Base-by-base conservation (phyloP, 2,888 invertebrate species). In the Ceraclea dissimilis region DNA sequence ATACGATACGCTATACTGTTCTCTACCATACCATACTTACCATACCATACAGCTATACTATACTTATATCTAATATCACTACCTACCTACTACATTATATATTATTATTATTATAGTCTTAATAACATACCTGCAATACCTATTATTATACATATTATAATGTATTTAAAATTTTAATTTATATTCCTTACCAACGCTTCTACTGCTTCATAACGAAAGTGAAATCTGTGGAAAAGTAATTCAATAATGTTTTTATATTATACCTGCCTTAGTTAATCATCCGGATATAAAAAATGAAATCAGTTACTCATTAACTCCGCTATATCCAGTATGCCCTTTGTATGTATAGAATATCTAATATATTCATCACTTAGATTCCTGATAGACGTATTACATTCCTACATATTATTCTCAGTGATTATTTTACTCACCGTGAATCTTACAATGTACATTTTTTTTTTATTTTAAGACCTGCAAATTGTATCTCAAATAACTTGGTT, bases 191-290 rank as follows among this genome's bases (percentile, higher is more conserved):
- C 31, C 47, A 51, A 57, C 51, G 54, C 47, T 54, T 53, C 50
- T 26, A 51, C 43, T 48, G 46, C 47, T 21, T 46, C 52, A 51
- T 49, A 49, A 60, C 54, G 60, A 60, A 60, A 60, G 60, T 60
- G 60, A 60, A 60, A 60, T 60, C 58, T 53, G 34, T 51, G 39
- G 48, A 53, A 60, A 60, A 60, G 39, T 39, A n/a, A 39, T 8
- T 13, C n/a, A n/a, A 16, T 39, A 39, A 39, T 39, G 16, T 39
- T 31, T 11, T 31, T 31, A 8, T 31, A 39, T 4, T 8, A 39
- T 10, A 26, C 26, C 4, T 26, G 10, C 4, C 10, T n/a, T 5
- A 39, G 16, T 39, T 39, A n/a, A 39, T 16, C 39, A 39, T 39
- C 39, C 39, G 39, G 39, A 39, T 39, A 39, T 39, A 39, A n/a